Percentiles rank a stretch among this genome's conserved stretches.
Conservation (phyloP, 2,113 vertebrate genomes). For the Cryptomyrus ogoouensis region DNA sequence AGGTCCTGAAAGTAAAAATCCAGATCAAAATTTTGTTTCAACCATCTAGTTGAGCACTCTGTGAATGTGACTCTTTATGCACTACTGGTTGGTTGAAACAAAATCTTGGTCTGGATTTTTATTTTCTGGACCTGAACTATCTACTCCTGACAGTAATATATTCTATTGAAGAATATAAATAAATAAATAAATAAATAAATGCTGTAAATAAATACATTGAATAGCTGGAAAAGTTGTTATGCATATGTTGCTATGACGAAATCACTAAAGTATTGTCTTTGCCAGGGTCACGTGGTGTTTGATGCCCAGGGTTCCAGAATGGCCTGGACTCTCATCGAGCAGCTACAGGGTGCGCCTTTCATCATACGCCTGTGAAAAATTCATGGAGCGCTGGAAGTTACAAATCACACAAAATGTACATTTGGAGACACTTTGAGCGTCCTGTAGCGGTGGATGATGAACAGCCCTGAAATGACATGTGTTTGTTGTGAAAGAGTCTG, state of each 20-base stretch:
- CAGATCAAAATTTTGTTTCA: not conserved
- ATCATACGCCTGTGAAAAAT: not conserved
- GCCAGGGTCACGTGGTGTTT: constrained; percentile 92
- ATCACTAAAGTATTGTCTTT: not conserved
- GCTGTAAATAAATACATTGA: not conserved
- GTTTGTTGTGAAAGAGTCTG: not conserved
- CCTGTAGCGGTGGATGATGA: not conserved
- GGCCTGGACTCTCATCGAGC: constrained; percentile 95
- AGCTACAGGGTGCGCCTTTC: constrained; percentile 75
- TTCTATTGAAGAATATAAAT: not conserved
- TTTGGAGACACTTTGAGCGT: not conserved
- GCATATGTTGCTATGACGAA: not conserved
- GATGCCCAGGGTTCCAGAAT: constrained; percentile 93
- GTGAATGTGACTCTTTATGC: not conserved
- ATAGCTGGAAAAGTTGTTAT: not conserved
- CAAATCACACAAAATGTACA: not conserved
- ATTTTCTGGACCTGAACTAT: not conserved
- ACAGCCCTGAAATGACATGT: not conserved
- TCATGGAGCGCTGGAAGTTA: not conserved
- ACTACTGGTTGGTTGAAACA: not conserved
- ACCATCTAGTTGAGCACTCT: not conserved
- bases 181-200: too few species aligned
- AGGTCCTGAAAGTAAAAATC: not conserved
- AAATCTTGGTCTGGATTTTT: not conserved
- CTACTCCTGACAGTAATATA: not conserved